Conservation (phyloP, 2,113 vertebrate species). For the Sigmodon hispidus region DNA sequence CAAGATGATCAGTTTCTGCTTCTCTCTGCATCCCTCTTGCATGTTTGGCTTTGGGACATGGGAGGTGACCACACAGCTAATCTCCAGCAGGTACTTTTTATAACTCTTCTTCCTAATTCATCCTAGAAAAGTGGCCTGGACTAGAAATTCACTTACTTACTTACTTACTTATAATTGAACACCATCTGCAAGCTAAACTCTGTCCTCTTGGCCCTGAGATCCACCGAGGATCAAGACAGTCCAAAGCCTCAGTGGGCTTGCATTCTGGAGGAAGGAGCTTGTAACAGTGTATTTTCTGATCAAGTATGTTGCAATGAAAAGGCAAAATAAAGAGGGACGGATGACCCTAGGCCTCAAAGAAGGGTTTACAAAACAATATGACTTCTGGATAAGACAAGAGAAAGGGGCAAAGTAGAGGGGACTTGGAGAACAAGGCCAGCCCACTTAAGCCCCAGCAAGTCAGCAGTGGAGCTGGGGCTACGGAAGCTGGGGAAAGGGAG, state of each 20-base stretch:
- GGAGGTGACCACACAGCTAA: not conserved
- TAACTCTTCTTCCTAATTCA: not conserved
- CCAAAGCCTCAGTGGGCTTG: not conserved
- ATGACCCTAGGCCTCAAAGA: not conserved
- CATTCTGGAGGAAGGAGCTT: not conserved
- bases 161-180: not conserved
- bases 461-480: not conserved
- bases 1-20: not conserved
- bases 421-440: not conserved
- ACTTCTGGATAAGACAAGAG: not conserved
- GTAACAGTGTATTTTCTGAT: not conserved
- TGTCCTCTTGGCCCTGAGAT: not conserved
- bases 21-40: not conserved
- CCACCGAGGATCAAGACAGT: not conserved
- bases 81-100: not conserved
- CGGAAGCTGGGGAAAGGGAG: not conserved
- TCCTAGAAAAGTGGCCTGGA: not conserved
- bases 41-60: not conserved
- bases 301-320: not conserved
- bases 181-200: not conserved
- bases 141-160: not conserved
- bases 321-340: slow-evolving; percentile 5
- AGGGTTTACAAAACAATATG: not conserved
- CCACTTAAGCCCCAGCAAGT: not conserved
- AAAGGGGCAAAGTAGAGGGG: not conserved